Percentiles rank a stretch among this genome's conserved stretches.
Conservation (phyloP, 2,113 vertebrate species). For the Cervus canadensis region DNA sequence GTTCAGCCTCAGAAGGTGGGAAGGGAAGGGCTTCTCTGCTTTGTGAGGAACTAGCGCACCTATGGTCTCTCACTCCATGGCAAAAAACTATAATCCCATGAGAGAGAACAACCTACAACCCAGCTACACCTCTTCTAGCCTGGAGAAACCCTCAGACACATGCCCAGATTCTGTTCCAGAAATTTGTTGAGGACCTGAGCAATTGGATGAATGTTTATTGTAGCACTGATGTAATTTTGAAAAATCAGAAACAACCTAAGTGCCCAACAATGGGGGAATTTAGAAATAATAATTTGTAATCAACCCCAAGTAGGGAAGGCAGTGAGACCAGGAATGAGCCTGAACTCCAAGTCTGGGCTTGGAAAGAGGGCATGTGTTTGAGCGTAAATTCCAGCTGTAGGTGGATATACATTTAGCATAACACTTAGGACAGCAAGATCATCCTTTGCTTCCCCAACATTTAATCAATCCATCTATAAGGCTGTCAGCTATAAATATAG, state of each 20-base stretch:
- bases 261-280: neutral
- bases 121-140: neutral
- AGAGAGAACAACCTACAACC: neutral
- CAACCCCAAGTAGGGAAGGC: neutral
- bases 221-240: neutral
- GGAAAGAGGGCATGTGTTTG: neutral
- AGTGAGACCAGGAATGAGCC: neutral
- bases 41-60: neutral
- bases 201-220: neutral
- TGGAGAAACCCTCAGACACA: neutral
- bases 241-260: neutral
- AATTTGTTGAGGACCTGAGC: neutral
- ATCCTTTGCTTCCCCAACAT: neutral
- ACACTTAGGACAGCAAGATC: neutral
- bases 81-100: neutral
- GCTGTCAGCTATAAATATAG: neutral
- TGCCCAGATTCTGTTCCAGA: neutral
- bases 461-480: neutral
- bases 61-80: neutral
- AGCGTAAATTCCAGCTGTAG: neutral
- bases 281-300: neutral
- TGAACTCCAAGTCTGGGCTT: neutral
- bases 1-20: neutral
- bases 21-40: neutral
- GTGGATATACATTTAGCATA: rapidly evolving